Percentiles rank a stretch among this genome's conserved stretches.
Conservation (phyloP, 2,113 vertebrate genomes). For the Carollia perspicillata region DNA sequence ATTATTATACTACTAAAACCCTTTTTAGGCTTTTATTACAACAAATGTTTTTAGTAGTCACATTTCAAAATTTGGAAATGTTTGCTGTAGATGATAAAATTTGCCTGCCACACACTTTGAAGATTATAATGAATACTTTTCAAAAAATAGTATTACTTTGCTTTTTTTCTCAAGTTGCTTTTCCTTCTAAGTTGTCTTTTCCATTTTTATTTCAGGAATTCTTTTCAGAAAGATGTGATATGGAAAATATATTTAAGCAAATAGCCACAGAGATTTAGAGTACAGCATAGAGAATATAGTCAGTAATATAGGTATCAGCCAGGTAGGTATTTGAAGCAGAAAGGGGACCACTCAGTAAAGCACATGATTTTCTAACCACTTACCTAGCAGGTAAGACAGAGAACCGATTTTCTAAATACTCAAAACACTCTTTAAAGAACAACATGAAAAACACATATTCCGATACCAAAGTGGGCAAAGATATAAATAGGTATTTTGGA, state of each 20-base stretch:
- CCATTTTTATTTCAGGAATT: constrained; percentile 23
- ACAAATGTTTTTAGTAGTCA: background rate
- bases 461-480: background rate
- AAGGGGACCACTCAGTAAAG: background rate
- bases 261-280: background rate
- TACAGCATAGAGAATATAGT: background rate
- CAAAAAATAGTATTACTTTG: background rate
- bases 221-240: background rate
- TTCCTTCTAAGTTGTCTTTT: background rate
- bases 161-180: background rate
- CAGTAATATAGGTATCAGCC: background rate
- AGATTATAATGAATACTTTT: background rate
- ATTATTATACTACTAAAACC: background rate
- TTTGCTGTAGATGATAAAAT: background rate
- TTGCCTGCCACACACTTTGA: background rate
- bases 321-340: background rate
- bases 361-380: background rate
- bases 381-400: background rate
- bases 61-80: background rate
- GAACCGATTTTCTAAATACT: background rate
- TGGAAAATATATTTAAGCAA: background rate
- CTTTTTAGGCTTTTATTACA: background rate
- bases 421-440: background rate
- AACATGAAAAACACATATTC: background rate
- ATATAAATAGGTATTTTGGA: background rate